Conservation (phyloP, 2,888 invertebrate genomes). For the Caenorhabditis afra region DNA sequence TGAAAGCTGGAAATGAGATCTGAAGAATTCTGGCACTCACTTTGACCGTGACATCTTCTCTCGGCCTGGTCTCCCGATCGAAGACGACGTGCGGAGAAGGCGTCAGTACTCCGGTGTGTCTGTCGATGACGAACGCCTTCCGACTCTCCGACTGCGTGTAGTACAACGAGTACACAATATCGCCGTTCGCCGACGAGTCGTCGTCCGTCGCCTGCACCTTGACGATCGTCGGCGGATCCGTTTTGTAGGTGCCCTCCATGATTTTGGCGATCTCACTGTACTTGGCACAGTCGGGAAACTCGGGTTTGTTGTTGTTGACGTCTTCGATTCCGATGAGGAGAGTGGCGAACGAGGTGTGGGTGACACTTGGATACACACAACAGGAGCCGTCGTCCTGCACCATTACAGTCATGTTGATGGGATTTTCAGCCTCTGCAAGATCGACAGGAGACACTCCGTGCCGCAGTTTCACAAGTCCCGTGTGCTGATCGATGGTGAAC, state of each 20-base stretch:
- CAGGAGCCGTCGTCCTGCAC: conserved; percentile 98
- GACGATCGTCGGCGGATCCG: conserved; percentile 86
- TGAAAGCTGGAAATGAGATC: too few species aligned
- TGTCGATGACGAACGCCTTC: conserved; percentile 69
- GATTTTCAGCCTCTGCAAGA: conserved; percentile 67
- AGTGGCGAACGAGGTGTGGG: conserved; percentile 71
- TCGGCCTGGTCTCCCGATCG: conserved; percentile 76
- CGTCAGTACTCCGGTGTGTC: conserved; percentile 80
- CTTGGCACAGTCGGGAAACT: conserved; percentile 86
- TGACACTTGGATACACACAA: conserved; percentile 83
- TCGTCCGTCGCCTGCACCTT: conserved; percentile 83
- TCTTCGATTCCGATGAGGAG: conserved; percentile 81
- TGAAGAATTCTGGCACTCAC: conserved; percentile 58
- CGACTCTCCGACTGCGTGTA: conserved; percentile 76
- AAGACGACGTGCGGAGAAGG: conserved; percentile 81
- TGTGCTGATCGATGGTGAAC: conserved; percentile 78
- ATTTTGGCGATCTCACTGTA: conserved; percentile 86
- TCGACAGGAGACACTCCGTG: conserved; percentile 79
- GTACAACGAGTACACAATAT: conserved; percentile 79
- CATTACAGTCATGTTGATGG: conserved; percentile 89
- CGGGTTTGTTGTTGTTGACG: conserved; percentile 82
- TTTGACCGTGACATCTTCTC: conserved; percentile 80
- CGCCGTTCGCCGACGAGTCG: conserved; percentile 80
- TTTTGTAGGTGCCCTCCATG: conserved; percentile 87
- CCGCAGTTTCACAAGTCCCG: conserved; percentile 80